Evolutionary conservation across 2,888 invertebrate species (phyloP), one percentile per base, ranked within the genome.

Genomic region (Agonopterix alstromeriana): DNA sequence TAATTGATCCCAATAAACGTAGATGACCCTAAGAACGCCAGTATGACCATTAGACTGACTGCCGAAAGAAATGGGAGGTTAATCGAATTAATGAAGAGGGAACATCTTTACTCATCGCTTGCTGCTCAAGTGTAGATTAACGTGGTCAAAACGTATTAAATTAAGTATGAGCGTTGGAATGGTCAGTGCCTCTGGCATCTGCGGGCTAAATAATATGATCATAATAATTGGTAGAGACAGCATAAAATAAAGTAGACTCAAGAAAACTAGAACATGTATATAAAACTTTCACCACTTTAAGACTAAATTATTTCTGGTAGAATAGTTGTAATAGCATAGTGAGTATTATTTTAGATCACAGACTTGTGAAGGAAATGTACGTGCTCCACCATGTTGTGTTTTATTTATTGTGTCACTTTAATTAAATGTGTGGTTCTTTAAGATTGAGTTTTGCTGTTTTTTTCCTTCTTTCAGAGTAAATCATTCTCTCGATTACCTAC

Each of bases 1-100:
- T 77, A 83, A 84, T 83, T 85, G 79, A 81, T 75, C 81, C 68
- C 76, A 74, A 81, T 78, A 71, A 79, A 77, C 70, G 67, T 69
- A 69, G 72, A 72, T 73, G 78, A 79, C 77, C 80, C 71, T 64
- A 69, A 59, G 66, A 73, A 73, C 69, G 70, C 65, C 67, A 70
- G 67, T 61, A 67, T 69, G 70, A 67, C 67, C 64, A 76, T 75
- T 71, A 73, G 66, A 69, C 67, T 71, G 66, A 69, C 66, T 67
- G 67, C 67, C 71, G 67, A 71, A 75, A 73, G 73, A 77, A 80
- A 75, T 75, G 70, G 73, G 72, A 77, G 76, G 77, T 82, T 85
- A 82, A 85, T 82, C 73, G 73, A 82, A 80, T 85, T 77, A 84
- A 75, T 70, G 63, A 60, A 67, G 61, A 67, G 38, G 48, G 51